These are phyloP conservation scores for Esox lucius DNA, from an alignment of 2,797 vertebrate genomes.

Conservation along the genomic window DNA sequence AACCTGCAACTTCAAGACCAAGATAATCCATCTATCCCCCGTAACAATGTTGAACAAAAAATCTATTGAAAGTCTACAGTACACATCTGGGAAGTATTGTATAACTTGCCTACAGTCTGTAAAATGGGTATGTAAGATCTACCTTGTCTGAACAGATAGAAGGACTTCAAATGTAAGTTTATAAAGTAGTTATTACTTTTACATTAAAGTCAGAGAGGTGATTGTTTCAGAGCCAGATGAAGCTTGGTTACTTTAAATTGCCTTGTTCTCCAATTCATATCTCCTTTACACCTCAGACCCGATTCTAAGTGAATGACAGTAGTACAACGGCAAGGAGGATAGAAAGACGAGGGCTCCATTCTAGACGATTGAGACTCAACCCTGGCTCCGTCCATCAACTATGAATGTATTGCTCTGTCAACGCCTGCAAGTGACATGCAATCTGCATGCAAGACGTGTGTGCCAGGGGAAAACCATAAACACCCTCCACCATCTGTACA, in stretches of 20 bases:
- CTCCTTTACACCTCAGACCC: slow-evolving; percentile 27
- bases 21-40: slow-evolving; percentile 17
- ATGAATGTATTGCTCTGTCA: neutral
- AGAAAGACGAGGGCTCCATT: neutral
- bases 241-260: neutral
- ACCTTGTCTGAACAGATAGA: slow-evolving; percentile 41
- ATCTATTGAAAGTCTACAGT: slow-evolving; percentile 36
- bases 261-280: neutral
- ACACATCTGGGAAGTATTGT: slow-evolving; percentile 43
- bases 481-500: neutral
- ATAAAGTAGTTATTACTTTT: neutral
- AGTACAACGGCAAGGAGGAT: neutral
- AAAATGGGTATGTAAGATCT: slow-evolving; percentile 49
- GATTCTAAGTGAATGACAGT: neutral
- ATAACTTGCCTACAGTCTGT: slow-evolving; percentile 41
- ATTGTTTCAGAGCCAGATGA: neutral
- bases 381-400: neutral
- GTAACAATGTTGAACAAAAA: slow-evolving; percentile 30
- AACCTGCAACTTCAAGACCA: slow-evolving; percentile 32
- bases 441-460: neutral
- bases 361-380: neutral
- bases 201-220: neutral
- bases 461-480: neutral
- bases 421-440: neutral
- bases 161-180: slow-evolving; percentile 32